Percentiles rank a stretch among this genome's conserved stretches.
Evolutionary conservation across 2,888 invertebrate species (phyloP).

Genomic region (Corbicula japonica): DNA sequence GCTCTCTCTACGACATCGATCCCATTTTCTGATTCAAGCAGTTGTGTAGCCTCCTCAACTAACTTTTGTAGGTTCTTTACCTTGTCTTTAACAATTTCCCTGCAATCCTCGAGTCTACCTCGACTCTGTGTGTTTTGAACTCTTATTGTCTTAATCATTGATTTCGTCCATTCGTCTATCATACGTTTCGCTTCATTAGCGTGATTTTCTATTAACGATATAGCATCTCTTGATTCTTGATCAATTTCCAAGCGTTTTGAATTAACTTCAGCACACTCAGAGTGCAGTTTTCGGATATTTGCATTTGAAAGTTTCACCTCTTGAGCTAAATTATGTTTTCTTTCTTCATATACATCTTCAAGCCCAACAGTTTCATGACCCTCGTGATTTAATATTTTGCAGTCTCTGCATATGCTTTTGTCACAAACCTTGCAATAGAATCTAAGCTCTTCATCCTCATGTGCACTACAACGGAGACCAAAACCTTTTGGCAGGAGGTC

Average conservation of each 20-base stretch:
- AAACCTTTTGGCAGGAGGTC: slow-evolving; percentile 54
- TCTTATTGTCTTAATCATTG: slow-evolving; percentile 55
- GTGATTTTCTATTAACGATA: slow-evolving; percentile 53
- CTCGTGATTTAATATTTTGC: slow-evolving; percentile 59
- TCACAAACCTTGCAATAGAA: slow-evolving; percentile 59
- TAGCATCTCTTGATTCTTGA: slow-evolving; percentile 56
- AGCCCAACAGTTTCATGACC: slow-evolving; percentile 54
- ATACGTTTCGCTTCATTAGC: slow-evolving; percentile 56
- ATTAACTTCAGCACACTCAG: slow-evolving; percentile 60
- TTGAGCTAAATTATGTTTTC: slow-evolving; percentile 52
- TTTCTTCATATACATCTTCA: slow-evolving; percentile 61
- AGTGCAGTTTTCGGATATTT: slow-evolving; percentile 58
- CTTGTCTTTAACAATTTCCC: slow-evolving; percentile 61
- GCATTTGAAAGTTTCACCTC: slow-evolving; percentile 52
- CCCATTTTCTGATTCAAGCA: slow-evolving; percentile 47
- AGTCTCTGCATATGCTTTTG: slow-evolving; percentile 58
- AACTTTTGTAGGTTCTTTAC: slow-evolving; percentile 48
- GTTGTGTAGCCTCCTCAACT: slow-evolving; percentile 41
- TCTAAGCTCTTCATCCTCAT: slow-evolving; percentile 55
- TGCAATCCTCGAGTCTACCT: slow-evolving; percentile 47
- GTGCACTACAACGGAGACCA: slow-evolving; percentile 48
- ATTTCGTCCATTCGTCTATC: slow-evolving; percentile 55
- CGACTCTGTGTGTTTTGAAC: slow-evolving; percentile 54
- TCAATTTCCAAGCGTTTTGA: slow-evolving; percentile 62
- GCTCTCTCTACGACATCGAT: slow-evolving; percentile 46